Evolutionary conservation across 1,140 invertebrate genomes (phyloP).

Genomic region (Melitaea cinxia): DNA sequence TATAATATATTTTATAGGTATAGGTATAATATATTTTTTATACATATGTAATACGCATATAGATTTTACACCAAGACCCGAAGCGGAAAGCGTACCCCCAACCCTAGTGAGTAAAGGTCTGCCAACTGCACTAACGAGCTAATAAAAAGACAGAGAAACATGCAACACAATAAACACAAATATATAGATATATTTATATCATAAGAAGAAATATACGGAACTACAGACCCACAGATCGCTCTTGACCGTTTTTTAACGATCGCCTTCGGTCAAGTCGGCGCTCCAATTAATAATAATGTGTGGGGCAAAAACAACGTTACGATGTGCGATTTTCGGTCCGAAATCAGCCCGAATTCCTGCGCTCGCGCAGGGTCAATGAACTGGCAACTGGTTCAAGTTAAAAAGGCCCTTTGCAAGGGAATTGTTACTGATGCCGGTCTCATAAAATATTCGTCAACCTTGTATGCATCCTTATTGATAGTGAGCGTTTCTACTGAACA

Average conservation of each 20-base stretch:
- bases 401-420: slow-evolving; percentile 61
- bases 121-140: too few species aligned
- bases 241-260: slow-evolving; percentile 53
- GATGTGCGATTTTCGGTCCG: slow-evolving; percentile 68
- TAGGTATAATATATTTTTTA: too few species aligned
- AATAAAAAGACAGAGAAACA: too few species aligned
- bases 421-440: slow-evolving; percentile 8
- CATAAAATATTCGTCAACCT: slow-evolving; percentile 26
- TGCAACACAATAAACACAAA: too few species aligned
- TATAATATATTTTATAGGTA: too few species aligned
- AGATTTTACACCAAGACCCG: too few species aligned
- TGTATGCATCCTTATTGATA: slow-evolving; percentile 21
- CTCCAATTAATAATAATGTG: slow-evolving; percentile 78
- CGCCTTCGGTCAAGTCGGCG: slow-evolving; percentile 56
- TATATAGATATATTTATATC: too few species aligned
- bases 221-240: slow-evolving; percentile 13
- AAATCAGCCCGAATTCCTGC: slow-evolving; percentile 68
- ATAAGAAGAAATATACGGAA: slow-evolving; percentile 38
- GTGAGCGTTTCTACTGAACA: too few species aligned
- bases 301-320: slow-evolving; percentile 66
- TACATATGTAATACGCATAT: too few species aligned
- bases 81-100: too few species aligned
- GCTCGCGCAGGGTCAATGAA: slow-evolving; percentile 57
- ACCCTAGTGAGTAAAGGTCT: too few species aligned
- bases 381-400: slow-evolving; percentile 66